Conservation (phyloP, 2,888 invertebrate genomes). For the Cenopis cana region DNA sequence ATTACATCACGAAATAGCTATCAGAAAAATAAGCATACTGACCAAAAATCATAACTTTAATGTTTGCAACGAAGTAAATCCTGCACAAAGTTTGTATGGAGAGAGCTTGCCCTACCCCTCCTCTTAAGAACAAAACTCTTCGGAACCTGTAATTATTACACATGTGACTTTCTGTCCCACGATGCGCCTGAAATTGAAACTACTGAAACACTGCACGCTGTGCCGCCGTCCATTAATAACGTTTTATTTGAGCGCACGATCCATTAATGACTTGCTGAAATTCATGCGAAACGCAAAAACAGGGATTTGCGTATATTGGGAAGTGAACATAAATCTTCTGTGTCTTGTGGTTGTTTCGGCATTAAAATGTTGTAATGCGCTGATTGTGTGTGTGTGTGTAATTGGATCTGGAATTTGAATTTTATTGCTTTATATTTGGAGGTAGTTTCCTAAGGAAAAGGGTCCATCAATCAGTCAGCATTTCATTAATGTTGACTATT, state of each 20-base stretch:
- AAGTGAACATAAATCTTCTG: not conserved
- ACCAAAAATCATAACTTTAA: too few relatives aligned
- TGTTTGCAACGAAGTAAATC: too few relatives aligned
- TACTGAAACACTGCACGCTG: constrained; percentile 21
- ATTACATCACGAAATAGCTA: too few relatives aligned
- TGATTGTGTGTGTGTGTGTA: not conserved
- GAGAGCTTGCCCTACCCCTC: too few relatives aligned
- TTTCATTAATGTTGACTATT: too few relatives aligned
- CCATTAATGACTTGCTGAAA: constrained; percentile 25
- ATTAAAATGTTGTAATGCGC: not conserved
- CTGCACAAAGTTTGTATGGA: too few relatives aligned
- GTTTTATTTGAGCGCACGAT: constrained; percentile 26
- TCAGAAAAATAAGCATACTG: too few relatives aligned
- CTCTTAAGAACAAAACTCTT: too few relatives aligned
- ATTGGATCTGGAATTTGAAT: too few relatives aligned
- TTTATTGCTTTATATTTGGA: too few relatives aligned
- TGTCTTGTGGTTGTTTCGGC: not conserved
- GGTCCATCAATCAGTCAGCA: too few relatives aligned
- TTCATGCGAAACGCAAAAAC: constrained; percentile 8
- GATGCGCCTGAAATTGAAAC: constrained; percentile 34
- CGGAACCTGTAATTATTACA: not conserved
- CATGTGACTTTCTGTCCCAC: not conserved
- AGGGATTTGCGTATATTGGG: not conserved
- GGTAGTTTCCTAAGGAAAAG: too few relatives aligned
- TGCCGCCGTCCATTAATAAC: constrained; percentile 31